Evolutionary conservation across 2,888 invertebrate species (phyloP).

Genomic region (Euzophera pinguis): DNA sequence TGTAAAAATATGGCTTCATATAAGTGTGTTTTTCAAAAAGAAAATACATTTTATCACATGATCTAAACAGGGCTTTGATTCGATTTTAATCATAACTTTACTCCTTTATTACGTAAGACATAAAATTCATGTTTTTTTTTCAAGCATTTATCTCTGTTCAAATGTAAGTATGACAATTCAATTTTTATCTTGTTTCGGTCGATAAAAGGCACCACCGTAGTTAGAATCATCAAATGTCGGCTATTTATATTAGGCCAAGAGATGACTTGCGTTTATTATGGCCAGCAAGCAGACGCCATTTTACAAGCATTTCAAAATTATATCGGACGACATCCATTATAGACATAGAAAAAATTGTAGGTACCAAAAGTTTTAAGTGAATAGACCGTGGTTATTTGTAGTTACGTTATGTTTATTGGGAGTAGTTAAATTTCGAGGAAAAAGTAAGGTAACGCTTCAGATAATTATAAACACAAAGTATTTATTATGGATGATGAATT

Average conservation of each 20-base stretch:
- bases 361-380: conserved; percentile 24
- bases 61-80: too few species aligned
- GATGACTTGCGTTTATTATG: conserved; percentile 62
- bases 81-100: neutral
- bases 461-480: too few species aligned
- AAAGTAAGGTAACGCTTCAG: too few species aligned
- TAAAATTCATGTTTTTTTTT: neutral
- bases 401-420: neutral
- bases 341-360: conserved; percentile 33
- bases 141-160: neutral
- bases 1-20: too few species aligned
- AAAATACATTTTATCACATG: too few species aligned
- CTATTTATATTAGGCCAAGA: conserved; percentile 54
- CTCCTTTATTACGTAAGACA: neutral
- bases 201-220: conserved; percentile 24
- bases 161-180: neutral
- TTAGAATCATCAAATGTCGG: conserved; percentile 32
- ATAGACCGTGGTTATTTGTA: conserved; percentile 16
- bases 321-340: conserved; percentile 54
- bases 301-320: conserved; percentile 50
- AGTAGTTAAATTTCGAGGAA: too few species aligned
- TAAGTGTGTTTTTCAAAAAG: too few species aligned
- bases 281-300: conserved; percentile 28
- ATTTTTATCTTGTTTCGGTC: neutral
- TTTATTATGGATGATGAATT: too few species aligned